Base-by-base conservation (phyloP, 1,140 invertebrate genomes). In the Drosophila nebulosa region DNA sequence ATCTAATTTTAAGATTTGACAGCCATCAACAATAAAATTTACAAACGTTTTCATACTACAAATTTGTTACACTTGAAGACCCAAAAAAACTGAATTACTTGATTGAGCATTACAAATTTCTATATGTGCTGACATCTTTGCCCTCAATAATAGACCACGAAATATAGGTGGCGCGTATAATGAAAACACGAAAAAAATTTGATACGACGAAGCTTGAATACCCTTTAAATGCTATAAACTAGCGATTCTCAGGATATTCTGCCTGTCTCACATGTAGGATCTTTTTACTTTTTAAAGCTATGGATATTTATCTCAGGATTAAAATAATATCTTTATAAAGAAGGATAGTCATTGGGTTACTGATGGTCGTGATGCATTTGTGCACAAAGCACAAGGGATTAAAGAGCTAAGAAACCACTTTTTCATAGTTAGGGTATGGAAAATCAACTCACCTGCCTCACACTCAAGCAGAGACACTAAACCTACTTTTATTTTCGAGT, bases 381-480 rank as follows among this genome's bases (percentile, higher is more conserved):
- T n/a, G n/a, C n/a, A n/a, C n/a, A n/a, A n/a, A n/a, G n/a, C n/a
- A n/a, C n/a, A 9, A 10, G 27, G 10, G 1, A 10, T 30, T 9
- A 30, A 30, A 9, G 2, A 7, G 14, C 1, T 42, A 42, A 18
- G 18, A 6, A 42, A 42, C 5, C 3, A 5, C 0, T 2, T 16
- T 21, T 21, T 21, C 1, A 21, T 46, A 46, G 39, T 46, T 3
- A 46, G 9, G 39, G 39, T 46, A 46, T 46, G 21, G 9, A 46
- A 18, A 73, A 73, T 60, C 69, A 80, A 64, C 81, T 88, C 81
- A 85, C 81, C 81, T 85, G 79, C 70, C 70, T 46, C 7, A 68
- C 65, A 71, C 60, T 74, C 61, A 46, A 74, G 36, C 71, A 66
- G 58, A 61, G 58, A 14, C 24, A 51, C 26, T 24, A 51, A 64